phyloP scores from a whole-genome alignment of 2,797 vertebrate genomes.

The Psittacula echo region DNA sequence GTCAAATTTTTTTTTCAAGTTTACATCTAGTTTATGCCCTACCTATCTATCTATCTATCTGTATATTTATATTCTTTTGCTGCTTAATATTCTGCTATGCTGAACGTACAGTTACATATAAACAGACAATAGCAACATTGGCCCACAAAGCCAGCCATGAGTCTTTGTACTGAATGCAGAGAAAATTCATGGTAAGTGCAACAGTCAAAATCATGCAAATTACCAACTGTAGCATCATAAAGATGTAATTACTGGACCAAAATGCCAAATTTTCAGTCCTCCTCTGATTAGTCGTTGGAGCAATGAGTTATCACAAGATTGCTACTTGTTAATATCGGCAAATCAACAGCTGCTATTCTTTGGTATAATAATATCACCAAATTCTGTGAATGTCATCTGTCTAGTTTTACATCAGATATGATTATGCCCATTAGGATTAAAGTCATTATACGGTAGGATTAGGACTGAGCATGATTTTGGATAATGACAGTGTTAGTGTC shows the following conservation, averaged over 20 bases:
- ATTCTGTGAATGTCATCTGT: conserved; percentile 61
- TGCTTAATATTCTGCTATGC: neutral
- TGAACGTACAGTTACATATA: neutral
- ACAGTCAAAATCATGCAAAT: conserved; percentile 64
- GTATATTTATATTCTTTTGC: neutral
- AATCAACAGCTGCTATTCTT: conserved; percentile 70
- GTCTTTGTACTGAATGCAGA: conserved; percentile 30
- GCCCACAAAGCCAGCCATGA: neutral
- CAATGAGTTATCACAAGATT: conserved; percentile 67
- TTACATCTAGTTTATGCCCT: neutral
- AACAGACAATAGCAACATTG: neutral
- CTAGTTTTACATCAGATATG: conserved; percentile 64
- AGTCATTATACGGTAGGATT: conserved; percentile 61
- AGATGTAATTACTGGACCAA: conserved; percentile 64
- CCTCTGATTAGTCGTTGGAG: conserved; percentile 64
- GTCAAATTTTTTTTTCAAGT: neutral
- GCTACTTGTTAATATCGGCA: conserved; percentile 69
- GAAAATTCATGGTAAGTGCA: conserved; percentile 39
- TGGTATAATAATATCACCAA: conserved; percentile 68
- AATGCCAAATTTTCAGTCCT: conserved; percentile 60
- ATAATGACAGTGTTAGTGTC: conserved; percentile 65
- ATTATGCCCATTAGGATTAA: conserved; percentile 73
- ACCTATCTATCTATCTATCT: neutral
- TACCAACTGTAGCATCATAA: conserved; percentile 58
- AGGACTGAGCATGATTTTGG: conserved; percentile 59